These are phyloP conservation scores for Lynx canadensis DNA, from an alignment of 2,113 vertebrate genomes.

Conservation along the genomic window DNA sequence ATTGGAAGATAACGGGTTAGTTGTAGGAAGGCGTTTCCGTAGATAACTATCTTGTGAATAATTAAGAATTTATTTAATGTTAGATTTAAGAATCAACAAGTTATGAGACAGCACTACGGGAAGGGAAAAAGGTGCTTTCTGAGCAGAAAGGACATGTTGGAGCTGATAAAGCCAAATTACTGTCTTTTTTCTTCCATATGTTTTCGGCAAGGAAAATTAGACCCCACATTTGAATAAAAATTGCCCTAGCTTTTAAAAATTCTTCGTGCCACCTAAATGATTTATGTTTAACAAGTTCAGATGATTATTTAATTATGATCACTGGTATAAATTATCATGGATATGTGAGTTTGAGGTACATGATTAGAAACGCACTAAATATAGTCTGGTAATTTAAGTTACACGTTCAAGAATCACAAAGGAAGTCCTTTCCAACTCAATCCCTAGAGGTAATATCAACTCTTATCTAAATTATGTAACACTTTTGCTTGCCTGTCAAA, in stretches of 20 bases:
- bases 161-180: background rate
- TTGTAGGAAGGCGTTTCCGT: background rate
- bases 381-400: background rate
- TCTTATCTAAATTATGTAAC: background rate
- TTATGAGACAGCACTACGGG: background rate
- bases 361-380: constrained; percentile 1
- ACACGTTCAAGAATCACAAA: constrained; percentile 2
- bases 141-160: background rate
- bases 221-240: constrained; percentile 19
- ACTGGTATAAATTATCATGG: background rate
- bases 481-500: background rate
- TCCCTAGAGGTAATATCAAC: background rate
- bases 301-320: background rate
- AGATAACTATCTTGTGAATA: constrained; percentile 16
- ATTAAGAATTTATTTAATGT: background rate
- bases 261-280: background rate
- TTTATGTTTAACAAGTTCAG: background rate
- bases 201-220: constrained; percentile 24
- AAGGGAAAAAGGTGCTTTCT: background rate
- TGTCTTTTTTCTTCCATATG: background rate
- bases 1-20: background rate
- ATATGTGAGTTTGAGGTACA: background rate
- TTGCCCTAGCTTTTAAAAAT: background rate
- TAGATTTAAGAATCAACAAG: background rate
- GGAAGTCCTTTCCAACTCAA: background rate